These are phyloP conservation scores for Tanypteryx hageni DNA, from an alignment of 2,888 invertebrate genomes.

Conservation along the genomic window DNA sequence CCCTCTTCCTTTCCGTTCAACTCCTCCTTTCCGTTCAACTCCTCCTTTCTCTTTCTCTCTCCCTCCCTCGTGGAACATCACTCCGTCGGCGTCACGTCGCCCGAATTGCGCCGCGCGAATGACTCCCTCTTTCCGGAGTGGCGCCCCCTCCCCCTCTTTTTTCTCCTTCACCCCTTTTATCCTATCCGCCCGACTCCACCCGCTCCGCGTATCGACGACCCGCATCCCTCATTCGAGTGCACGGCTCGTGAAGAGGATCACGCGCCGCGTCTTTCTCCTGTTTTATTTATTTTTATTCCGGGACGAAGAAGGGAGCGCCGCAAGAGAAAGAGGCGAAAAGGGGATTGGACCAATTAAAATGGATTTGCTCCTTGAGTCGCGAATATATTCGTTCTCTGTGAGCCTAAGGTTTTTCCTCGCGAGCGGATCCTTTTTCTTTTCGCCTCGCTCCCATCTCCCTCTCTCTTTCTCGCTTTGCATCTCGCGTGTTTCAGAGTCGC, in stretches of 20 bases:
- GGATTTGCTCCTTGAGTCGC: neutral
- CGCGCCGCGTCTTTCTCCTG: neutral
- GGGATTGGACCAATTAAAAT: slow-evolving; percentile 23
- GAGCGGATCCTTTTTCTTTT: neutral
- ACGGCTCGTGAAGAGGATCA: neutral
- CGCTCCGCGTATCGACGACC: neutral
- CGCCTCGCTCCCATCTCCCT: neutral
- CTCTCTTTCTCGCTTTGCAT: neutral
- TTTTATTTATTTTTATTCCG: neutral
- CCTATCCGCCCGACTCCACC: neutral
- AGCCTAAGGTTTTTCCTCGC: neutral
- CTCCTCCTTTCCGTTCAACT: neutral
- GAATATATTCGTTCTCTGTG: neutral
- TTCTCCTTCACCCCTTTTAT: neutral
- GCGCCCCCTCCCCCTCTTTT: neutral
- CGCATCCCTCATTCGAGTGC: slow-evolving; percentile 15
- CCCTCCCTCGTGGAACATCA: neutral
- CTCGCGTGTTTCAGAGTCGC: neutral
- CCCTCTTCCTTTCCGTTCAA: neutral
- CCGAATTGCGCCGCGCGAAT: neutral
- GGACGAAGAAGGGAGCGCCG: neutral
- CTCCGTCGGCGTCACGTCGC: neutral
- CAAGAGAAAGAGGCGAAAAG: neutral
- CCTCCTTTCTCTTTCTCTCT: neutral
- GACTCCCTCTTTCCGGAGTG: too few species aligned